A percentile compares a stretch with the other conserved stretches of the same genome.
phyloP scores from a whole-genome alignment of 2,797 vertebrate genomes.

The Sitta carolinensis region DNA sequence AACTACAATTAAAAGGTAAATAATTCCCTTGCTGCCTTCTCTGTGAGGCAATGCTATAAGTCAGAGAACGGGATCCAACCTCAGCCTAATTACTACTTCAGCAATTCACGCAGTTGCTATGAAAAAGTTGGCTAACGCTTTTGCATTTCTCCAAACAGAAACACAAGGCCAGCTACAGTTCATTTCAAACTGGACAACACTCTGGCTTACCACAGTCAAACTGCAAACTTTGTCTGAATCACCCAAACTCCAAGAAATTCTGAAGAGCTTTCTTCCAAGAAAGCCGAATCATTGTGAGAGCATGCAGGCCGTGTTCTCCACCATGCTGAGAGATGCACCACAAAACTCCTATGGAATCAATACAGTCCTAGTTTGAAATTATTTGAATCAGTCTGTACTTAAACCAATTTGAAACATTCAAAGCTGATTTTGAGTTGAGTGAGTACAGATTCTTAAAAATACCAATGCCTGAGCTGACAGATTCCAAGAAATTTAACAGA shows the following conservation, averaged over 20 bases:
- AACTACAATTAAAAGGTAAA: slow-evolving; percentile 56
- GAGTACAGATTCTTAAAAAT: background rate
- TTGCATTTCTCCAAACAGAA: slow-evolving; percentile 6
- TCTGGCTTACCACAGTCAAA: background rate
- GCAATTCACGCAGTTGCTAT: background rate
- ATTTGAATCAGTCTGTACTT: background rate
- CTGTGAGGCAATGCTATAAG: slow-evolving; percentile 52
- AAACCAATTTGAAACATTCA: background rate
- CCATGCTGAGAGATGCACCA: background rate
- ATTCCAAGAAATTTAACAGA: background rate
- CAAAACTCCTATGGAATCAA: background rate
- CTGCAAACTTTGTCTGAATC: background rate
- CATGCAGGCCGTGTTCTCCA: background rate
- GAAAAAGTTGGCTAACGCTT: background rate
- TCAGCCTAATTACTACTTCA: slow-evolving; percentile 52
- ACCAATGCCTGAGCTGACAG: background rate
- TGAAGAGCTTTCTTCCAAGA: background rate
- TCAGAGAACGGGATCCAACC: slow-evolving; percentile 43
- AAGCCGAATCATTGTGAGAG: background rate
- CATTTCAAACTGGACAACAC: background rate
- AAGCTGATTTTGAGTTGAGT: background rate
- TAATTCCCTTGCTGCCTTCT: slow-evolving; percentile 55
- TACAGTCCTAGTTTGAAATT: background rate
- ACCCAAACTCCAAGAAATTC: background rate
- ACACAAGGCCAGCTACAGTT: background rate